These are phyloP conservation scores for Oreochromis niloticus DNA, from an alignment of 2,113 vertebrate genomes.

Conservation along the genomic window DNA sequence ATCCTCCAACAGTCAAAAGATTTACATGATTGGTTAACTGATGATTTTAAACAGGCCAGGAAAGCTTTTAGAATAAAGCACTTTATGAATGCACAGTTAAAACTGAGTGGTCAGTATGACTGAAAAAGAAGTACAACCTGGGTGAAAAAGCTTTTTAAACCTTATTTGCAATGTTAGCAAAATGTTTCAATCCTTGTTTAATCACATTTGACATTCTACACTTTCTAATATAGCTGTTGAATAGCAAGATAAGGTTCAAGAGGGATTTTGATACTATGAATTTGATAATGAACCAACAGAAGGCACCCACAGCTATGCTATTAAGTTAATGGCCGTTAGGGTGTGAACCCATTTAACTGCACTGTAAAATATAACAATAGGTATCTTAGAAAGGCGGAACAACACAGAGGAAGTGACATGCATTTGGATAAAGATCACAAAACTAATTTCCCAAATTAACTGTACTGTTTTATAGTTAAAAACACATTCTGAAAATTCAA, in stretches of 20 bases:
- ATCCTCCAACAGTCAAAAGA: not conserved
- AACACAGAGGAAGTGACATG: not conserved
- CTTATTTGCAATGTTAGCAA: not conserved
- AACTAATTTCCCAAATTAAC: not conserved
- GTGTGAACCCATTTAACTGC: accelerated
- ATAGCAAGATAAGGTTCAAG: not conserved
- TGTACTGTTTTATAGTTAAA: not conserved
- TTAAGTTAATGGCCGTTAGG: accelerated
- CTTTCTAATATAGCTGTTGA: accelerated
- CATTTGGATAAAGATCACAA: not conserved
- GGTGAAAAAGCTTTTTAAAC: not conserved
- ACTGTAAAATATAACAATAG: not conserved
- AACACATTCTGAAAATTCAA: not conserved
- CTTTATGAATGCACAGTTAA: not conserved
- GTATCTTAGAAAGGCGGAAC: not conserved
- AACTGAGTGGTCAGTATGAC: not conserved
- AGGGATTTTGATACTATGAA: not conserved
- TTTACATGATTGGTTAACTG: accelerated
- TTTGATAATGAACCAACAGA: not conserved
- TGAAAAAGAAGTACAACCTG: not conserved
- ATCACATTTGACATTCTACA: not conserved
- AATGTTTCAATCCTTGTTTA: not conserved
- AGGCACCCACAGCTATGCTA: accelerated
- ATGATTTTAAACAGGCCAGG: accelerated
- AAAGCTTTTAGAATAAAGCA: accelerated